Percentiles rank a stretch among this genome's conserved stretches.
Evolutionary conservation across 2,888 invertebrate species (phyloP).

Genomic region (Ommatoiulus sabulosus): DNA sequence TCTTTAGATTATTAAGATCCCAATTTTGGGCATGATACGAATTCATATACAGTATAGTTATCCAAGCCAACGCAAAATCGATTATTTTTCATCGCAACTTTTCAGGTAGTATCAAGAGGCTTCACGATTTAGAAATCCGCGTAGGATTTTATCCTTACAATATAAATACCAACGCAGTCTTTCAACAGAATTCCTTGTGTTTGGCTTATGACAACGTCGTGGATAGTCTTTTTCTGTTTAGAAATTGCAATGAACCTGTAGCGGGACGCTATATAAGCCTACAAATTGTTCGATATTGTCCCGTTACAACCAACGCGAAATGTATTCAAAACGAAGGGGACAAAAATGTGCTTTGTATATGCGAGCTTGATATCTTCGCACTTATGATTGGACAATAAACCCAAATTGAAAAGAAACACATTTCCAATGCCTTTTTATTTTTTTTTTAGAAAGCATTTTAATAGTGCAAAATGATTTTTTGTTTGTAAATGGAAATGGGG

Average conservation of each 20-base stretch:
- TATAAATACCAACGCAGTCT: not conserved
- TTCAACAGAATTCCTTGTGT: not conserved
- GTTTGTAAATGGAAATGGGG: too few relatives aligned
- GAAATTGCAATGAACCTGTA: not conserved
- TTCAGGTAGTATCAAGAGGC: not conserved
- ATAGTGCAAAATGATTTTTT: too few relatives aligned
- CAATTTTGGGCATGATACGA: too few relatives aligned
- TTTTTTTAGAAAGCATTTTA: too few relatives aligned
- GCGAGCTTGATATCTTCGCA: not conserved
- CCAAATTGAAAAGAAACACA: not conserved
- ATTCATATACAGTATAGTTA: too few relatives aligned
- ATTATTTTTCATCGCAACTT: too few relatives aligned
- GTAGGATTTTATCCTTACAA: not conserved
- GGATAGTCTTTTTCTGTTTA: not conserved
- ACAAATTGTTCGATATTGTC: not conserved
- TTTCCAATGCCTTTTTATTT: too few relatives aligned
- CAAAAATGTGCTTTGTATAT: not conserved
- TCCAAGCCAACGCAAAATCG: too few relatives aligned
- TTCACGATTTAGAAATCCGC: not conserved
- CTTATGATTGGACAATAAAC: not conserved
- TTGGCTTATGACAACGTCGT: not conserved
- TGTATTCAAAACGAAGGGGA: not conserved
- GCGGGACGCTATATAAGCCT: not conserved
- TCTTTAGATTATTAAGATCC: too few relatives aligned
- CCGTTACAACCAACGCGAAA: not conserved